phyloP scores from a whole-genome alignment of 2,113 vertebrate species.

The Silurus asotus region DNA sequence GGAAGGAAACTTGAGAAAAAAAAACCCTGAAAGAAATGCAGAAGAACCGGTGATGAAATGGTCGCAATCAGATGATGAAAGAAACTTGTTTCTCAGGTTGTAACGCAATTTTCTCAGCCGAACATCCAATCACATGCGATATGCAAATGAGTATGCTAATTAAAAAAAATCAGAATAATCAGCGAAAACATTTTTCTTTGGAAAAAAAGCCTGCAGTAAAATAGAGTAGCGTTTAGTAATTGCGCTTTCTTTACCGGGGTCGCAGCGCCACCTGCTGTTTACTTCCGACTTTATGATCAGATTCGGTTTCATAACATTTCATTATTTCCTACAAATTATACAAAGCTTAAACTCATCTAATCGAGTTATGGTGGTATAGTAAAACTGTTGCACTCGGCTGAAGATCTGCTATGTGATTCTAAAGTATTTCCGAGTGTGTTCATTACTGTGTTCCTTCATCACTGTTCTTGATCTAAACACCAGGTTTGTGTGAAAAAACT shows the following conservation, averaged over 20 bases:
- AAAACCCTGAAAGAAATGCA: not conserved
- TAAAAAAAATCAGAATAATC: not conserved
- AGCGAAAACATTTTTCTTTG: not conserved
- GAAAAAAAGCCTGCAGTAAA: not conserved
- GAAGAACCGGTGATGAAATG: not conserved
- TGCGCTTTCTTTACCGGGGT: not conserved
- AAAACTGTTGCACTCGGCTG: not conserved
- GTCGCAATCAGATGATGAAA: not conserved
- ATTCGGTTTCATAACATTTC: not conserved
- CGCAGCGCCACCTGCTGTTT: slow-evolving; percentile 20
- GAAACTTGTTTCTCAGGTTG: not conserved
- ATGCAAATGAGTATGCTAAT: not conserved
- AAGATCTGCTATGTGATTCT: not conserved
- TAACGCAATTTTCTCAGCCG: not conserved
- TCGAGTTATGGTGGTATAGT: too few relatives aligned
- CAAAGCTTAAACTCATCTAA: too few relatives aligned
- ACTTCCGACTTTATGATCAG: not conserved
- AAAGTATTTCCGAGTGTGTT: not conserved
- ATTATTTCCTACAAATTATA: too few relatives aligned
- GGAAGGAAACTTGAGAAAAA: not conserved
- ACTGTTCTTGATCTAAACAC: not conserved
- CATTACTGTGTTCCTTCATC: not conserved
- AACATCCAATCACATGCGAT: not conserved
- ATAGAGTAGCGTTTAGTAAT: not conserved
- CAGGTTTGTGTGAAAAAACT: not conserved